Conservation (phyloP, 2,888 invertebrate species). For the Lacanobia oleracea region DNA sequence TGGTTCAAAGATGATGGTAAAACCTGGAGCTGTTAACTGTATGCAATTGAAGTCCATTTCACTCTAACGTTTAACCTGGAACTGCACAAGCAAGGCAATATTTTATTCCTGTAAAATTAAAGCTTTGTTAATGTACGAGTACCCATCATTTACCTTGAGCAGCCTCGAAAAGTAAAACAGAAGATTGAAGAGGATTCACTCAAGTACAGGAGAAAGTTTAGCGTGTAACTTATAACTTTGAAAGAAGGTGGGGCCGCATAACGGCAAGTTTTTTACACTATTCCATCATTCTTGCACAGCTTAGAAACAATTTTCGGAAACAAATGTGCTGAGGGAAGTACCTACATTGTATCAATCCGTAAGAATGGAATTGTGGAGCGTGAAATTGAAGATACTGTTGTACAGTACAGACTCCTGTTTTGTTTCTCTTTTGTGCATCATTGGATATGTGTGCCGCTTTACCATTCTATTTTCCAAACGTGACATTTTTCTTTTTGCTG, state of each 20-base stretch:
- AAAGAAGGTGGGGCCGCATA: constrained; percentile 9
- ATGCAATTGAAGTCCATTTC: background rate
- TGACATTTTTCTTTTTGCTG: constrained; percentile 46
- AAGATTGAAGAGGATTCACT: constrained; percentile 14
- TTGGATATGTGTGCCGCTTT: constrained; percentile 71
- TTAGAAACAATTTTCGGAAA: constrained; percentile 40
- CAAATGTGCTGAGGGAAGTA: constrained; percentile 42
- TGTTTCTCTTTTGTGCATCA: constrained; percentile 74
- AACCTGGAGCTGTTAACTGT: background rate
- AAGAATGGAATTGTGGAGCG: constrained; percentile 67
- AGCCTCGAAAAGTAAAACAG: constrained; percentile 4
- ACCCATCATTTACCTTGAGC: background rate
- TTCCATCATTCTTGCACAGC: constrained; percentile 34
- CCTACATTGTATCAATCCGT: constrained; percentile 55
- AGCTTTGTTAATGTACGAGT: constrained; percentile 10
- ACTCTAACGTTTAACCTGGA: background rate
- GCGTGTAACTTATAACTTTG: constrained; percentile 34
- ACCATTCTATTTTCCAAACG: constrained; percentile 60
- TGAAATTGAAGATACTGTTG: constrained; percentile 76
- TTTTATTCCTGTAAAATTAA: background rate
- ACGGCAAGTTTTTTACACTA: constrained; percentile 43
- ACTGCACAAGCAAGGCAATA: background rate
- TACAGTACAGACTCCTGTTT: constrained; percentile 68
- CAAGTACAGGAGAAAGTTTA: constrained; percentile 24
- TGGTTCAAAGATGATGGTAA: constrained; percentile 7